Conservation (phyloP, 2,113 vertebrate species). For the Brienomyrus longianalis region DNA sequence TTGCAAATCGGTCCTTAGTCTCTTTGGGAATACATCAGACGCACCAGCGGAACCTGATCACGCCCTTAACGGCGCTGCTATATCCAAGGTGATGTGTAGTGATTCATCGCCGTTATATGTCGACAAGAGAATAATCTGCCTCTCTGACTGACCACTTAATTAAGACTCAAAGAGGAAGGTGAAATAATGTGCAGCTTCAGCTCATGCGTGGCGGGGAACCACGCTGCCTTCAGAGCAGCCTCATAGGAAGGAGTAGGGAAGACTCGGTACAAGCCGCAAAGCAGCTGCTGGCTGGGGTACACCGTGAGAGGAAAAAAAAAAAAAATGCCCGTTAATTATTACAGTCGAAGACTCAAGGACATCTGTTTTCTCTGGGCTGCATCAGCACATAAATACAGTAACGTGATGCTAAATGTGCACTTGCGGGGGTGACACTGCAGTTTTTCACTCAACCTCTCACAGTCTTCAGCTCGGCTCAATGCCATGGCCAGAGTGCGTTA, state of each 20-base stretch:
- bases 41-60: not conserved
- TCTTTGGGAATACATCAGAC: not conserved
- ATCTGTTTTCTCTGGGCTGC: constrained; percentile 42
- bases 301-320: constrained; percentile 29
- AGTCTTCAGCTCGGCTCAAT: not conserved
- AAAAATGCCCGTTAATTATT: constrained; percentile 41
- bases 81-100: not conserved
- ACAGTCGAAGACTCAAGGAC: constrained; percentile 37
- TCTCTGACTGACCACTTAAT: not conserved
- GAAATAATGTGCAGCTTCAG: not conserved
- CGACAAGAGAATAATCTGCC: not conserved
- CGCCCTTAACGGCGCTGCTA: not conserved
- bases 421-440: constrained; percentile 42
- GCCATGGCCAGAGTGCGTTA: constrained; percentile 40
- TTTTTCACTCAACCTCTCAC: constrained; percentile 29
- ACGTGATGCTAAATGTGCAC: constrained; percentile 42
- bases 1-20: not conserved
- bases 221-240: not conserved
- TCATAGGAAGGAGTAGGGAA: not conserved
- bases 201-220: not conserved
- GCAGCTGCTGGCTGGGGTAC: not conserved
- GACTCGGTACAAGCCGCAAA: not conserved
- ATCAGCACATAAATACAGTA: constrained; percentile 39
- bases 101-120: not conserved
- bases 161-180: not conserved